phyloP scores from a whole-genome alignment of 2,888 invertebrate species.

The Perizoma affinitatum region DNA sequence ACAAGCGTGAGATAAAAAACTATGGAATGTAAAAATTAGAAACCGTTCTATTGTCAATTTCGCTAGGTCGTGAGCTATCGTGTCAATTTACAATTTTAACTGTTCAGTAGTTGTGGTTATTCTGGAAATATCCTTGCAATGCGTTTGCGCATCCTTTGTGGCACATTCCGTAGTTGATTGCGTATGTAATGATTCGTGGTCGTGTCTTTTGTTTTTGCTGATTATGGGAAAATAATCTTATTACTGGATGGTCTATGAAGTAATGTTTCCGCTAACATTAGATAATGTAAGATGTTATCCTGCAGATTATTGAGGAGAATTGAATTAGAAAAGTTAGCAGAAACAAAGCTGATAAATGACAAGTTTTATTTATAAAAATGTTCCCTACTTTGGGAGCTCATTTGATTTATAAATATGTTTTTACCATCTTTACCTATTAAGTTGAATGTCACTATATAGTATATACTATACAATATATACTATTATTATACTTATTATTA shows the following conservation, averaged over 20 bases:
- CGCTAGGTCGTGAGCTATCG: conserved; percentile 52
- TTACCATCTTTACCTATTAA: no score
- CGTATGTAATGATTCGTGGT: conserved; percentile 64
- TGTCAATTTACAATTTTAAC: conserved; percentile 63
- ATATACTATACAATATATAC: no score
- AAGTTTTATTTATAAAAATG: no score
- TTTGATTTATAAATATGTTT: no score
- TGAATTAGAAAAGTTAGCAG: no score
- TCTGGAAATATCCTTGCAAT: conserved; percentile 43
- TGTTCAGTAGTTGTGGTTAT: conserved; percentile 44
- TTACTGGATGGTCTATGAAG: conserved; percentile 27
- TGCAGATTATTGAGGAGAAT: no score
- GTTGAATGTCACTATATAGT: no score
- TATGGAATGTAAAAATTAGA: conserved; percentile 40
- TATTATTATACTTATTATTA: no score
- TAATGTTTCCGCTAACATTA: conserved; percentile 10
- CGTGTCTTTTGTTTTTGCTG: conserved; percentile 42
- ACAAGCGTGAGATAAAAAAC: conserved; percentile 37
- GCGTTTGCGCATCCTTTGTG: conserved; percentile 61
- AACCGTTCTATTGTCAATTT: conserved; percentile 64
- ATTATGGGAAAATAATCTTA: conserved; percentile 42
- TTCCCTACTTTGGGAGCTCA: no score
- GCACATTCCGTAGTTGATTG: conserved; percentile 66
- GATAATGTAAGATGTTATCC: background rate
- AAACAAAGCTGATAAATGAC: no score